Conservation (phyloP, 2,797 vertebrate species). For the Anguilla obscura region DNA sequence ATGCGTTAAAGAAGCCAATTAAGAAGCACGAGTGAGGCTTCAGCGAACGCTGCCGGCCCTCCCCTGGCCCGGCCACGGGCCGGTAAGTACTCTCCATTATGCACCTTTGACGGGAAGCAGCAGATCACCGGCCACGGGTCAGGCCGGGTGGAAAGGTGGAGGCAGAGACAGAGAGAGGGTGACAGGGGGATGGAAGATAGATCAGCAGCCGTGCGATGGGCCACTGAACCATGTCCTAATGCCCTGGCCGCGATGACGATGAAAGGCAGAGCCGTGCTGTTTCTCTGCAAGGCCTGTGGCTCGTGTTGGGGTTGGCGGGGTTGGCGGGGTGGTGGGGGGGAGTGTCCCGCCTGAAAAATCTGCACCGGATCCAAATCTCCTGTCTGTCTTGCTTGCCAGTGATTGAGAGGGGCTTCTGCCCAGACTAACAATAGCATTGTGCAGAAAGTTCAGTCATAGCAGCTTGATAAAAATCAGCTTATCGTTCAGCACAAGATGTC, state of each 20-base stretch:
- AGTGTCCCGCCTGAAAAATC: neutral
- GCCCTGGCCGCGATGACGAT: constrained; percentile 22
- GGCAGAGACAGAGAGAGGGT: constrained; percentile 31
- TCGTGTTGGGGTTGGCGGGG: neutral
- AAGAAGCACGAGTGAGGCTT: constrained; percentile 14
- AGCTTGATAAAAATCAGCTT: neutral
- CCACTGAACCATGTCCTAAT: constrained; percentile 13
- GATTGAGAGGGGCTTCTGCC: neutral
- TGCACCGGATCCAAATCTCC: neutral
- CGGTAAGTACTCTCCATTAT: constrained; percentile 45
- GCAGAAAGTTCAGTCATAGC: neutral
- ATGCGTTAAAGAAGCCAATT: constrained; percentile 10
- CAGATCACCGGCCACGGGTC: constrained; percentile 44
- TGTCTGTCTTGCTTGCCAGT: neutral
- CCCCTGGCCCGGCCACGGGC: constrained; percentile 42
- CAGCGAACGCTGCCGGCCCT: constrained; percentile 12
- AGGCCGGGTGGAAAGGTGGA: constrained; percentile 41
- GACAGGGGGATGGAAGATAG: constrained; percentile 28
- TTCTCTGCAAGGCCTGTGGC: neutral
- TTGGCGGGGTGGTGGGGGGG: neutral
- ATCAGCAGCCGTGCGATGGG: constrained; percentile 58
- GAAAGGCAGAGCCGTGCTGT: constrained; percentile 49
- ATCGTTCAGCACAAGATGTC: neutral
- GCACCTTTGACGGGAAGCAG: constrained; percentile 34
- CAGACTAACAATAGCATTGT: neutral